phyloP scores from a whole-genome alignment of 1,140 invertebrate species.

The Eurytemora carolleeae region DNA sequence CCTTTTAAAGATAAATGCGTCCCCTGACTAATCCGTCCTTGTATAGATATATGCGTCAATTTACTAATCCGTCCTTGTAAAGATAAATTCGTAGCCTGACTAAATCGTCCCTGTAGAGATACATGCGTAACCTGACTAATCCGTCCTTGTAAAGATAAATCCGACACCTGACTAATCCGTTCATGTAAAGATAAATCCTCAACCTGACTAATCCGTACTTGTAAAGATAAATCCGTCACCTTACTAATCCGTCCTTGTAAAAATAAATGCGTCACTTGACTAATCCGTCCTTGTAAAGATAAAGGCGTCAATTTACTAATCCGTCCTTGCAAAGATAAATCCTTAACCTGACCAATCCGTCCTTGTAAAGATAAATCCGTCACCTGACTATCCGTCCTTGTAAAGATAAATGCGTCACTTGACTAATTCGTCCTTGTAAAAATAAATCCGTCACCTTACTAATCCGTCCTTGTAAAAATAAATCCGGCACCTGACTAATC shows the following conservation, averaged over 20 bases:
- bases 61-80: neutral
- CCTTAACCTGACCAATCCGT: no score
- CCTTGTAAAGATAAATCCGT: neutral
- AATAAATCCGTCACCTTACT: no score
- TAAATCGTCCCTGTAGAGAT: neutral
- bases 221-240: neutral
- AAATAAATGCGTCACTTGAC: neutral
- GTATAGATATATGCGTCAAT: neutral
- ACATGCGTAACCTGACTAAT: neutral
- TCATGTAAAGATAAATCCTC: no score
- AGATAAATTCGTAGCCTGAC: neutral
- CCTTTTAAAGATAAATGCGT: neutral
- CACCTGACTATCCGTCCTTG: no score
- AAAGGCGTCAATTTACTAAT: no score
- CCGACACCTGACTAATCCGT: no score
- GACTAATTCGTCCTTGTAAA: neutral
- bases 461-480: neutral
- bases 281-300: neutral
- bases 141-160: neutral
- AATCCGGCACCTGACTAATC: no score
- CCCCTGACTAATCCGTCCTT: no score
- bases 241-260: neutral
- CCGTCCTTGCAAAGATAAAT: neutral
- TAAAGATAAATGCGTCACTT: neutral
- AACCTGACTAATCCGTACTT: no score